A percentile compares a stretch with the other conserved stretches of the same genome.
phyloP scores from a whole-genome alignment of 2,113 vertebrate species.

The Proteles cristata region DNA sequence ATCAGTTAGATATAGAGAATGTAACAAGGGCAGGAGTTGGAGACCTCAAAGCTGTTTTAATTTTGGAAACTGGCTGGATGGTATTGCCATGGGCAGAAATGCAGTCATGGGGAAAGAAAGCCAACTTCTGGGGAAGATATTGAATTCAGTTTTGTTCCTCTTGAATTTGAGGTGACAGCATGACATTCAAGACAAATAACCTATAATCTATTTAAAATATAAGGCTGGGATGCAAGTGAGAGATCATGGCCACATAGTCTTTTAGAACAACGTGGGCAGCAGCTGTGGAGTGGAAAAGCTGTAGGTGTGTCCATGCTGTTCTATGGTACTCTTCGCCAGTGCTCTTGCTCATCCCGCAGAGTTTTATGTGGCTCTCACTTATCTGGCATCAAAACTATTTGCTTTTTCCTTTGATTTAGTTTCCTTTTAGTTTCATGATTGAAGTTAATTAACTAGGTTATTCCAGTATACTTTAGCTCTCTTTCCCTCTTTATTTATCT shows the following conservation, averaged over 20 bases:
- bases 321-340: neutral
- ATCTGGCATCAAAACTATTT: neutral
- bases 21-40: neutral
- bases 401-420: too few species aligned
- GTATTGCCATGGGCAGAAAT: neutral
- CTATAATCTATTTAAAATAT: neutral
- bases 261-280: neutral
- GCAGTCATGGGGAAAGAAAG: neutral
- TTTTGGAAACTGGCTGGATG: neutral
- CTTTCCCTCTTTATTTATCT: neutral
- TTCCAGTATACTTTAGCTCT: neutral
- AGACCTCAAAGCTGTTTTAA: neutral
- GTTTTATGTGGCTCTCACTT: neutral
- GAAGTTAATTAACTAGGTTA: neutral
- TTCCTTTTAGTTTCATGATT: neutral
- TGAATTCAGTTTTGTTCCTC: neutral
- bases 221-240: neutral
- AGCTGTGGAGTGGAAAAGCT: neutral
- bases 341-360: neutral
- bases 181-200: neutral
- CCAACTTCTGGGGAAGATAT: neutral
- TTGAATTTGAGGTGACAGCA: neutral
- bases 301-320: neutral
- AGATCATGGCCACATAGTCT: neutral
- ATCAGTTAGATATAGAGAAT: neutral